Conservation (phyloP, 2,888 invertebrate genomes). For the Dromius quadrimaculatus region DNA sequence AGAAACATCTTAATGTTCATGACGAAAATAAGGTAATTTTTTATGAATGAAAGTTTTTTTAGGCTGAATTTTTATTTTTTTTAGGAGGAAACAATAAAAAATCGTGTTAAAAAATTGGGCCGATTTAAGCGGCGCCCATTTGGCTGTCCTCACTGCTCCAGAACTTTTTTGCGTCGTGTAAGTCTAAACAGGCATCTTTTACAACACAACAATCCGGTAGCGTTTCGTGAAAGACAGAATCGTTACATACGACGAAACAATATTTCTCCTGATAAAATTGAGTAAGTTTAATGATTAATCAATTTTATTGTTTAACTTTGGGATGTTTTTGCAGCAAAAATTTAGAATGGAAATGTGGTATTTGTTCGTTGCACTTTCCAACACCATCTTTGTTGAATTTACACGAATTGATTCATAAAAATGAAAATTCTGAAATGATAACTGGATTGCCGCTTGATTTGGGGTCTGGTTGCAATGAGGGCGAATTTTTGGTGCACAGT, state of each 20-base stretch:
- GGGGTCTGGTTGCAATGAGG: constrained; percentile 46
- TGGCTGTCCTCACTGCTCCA: constrained; percentile 61
- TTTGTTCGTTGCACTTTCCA: constrained; percentile 64
- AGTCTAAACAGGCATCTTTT: constrained; percentile 62
- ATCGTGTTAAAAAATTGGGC: constrained; percentile 32
- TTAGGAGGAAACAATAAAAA: constrained; percentile 34
- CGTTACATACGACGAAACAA: constrained; percentile 56
- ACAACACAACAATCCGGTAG: constrained; percentile 56
- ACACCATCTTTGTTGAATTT: constrained; percentile 68
- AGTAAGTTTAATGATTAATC: constrained; percentile 25
- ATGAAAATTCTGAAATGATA: constrained; percentile 60
- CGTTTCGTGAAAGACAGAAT: constrained; percentile 59
- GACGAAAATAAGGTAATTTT: constrained; percentile 60
- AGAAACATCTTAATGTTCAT: constrained; percentile 72
- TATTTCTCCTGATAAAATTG: constrained; percentile 31
- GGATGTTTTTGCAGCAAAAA: constrained; percentile 42
- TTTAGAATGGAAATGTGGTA: constrained; percentile 64
- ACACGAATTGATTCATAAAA: constrained; percentile 69
- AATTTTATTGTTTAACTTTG: neutral
- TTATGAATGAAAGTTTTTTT: neutral
- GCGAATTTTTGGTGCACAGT: constrained; percentile 45
- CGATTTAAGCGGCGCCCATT: constrained; percentile 37
- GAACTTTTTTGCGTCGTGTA: constrained; percentile 62
- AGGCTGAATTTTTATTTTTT: no score
- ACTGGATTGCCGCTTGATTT: constrained; percentile 48